A percentile compares a stretch with the other conserved stretches of the same genome.
Conservation (phyloP, 1,140 invertebrate genomes). For the Globodera ellingtonae region DNA sequence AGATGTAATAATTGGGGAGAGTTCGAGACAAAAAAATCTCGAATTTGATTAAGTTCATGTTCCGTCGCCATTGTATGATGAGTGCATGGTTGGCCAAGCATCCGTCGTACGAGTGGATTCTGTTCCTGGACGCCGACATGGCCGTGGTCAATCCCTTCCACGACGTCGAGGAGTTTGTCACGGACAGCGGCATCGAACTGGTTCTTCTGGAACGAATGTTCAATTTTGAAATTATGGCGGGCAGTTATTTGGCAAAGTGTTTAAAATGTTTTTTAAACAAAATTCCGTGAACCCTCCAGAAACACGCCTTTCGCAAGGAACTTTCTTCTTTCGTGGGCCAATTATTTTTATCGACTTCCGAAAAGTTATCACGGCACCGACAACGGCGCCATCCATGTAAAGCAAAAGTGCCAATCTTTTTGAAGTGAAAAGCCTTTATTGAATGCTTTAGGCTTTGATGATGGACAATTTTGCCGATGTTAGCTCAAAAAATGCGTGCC, state of each 20-base stretch:
- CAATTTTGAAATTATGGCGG: constrained; percentile 51
- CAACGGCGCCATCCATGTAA: constrained; percentile 48
- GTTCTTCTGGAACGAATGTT: neutral
- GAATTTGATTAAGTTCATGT: constrained; percentile 53
- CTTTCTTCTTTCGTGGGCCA: constrained; percentile 37
- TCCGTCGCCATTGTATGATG: constrained; percentile 49
- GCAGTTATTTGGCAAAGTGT: constrained; percentile 40
- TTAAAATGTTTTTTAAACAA: neutral
- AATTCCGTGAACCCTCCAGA: constrained; percentile 13
- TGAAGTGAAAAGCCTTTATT: neutral
- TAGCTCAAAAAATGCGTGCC: constrained; percentile 10
- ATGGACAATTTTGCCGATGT: neutral
- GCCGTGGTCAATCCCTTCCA: constrained; percentile 53
- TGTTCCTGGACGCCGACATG: constrained; percentile 56
- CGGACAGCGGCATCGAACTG: too few relatives aligned
- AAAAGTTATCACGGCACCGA: constrained; percentile 48
- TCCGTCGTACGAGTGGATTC: constrained; percentile 38
- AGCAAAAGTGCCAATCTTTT: neutral
- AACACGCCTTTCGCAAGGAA: constrained; percentile 35
- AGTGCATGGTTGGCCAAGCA: constrained; percentile 25
- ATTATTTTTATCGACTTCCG: constrained; percentile 36
- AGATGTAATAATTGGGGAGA: neutral
- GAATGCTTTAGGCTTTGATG: constrained; percentile 1
- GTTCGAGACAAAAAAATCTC: neutral
- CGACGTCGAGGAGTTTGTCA: constrained; percentile 27